Percentiles rank a stretch among this genome's conserved stretches.
Conservation (phyloP, 2,797 vertebrate genomes). For the Echeneis naucrates region DNA sequence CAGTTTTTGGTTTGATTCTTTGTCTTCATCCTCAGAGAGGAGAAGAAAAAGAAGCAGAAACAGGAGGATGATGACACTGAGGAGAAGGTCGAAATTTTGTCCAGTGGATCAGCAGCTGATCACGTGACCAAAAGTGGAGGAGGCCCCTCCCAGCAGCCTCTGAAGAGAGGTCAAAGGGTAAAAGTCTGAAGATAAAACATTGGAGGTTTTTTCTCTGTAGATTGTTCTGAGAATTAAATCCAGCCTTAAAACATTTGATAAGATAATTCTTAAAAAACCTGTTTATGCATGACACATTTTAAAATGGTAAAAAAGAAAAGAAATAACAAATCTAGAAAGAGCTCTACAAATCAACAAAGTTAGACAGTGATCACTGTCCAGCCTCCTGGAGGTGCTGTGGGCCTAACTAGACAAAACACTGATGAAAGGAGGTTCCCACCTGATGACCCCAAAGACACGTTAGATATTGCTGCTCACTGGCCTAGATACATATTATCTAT, state of each 20-base stretch:
- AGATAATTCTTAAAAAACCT: neutral
- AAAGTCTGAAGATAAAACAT: slow-evolving; percentile 19
- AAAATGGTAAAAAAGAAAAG: too few relatives aligned
- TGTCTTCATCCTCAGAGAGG: slow-evolving; percentile 83
- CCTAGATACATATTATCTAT: too few relatives aligned
- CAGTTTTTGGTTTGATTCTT: neutral
- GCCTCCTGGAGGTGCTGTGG: too few relatives aligned
- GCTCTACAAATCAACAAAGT: too few relatives aligned
- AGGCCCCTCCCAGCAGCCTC: slow-evolving; percentile 79
- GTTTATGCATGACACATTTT: neutral
- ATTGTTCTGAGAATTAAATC: neutral
- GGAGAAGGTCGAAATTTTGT: slow-evolving; percentile 76
- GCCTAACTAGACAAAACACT: too few relatives aligned
- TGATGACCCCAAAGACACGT: too few relatives aligned
- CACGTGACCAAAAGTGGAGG: slow-evolving; percentile 71
- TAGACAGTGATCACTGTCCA: too few relatives aligned
- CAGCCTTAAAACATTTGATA: neutral
- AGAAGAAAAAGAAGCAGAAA: slow-evolving; percentile 93
- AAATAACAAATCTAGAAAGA: too few relatives aligned
- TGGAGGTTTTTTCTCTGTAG: neutral
- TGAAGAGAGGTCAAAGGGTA: slow-evolving; percentile 96
- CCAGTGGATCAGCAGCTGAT: slow-evolving; percentile 30
- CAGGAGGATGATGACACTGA: slow-evolving; percentile 76
- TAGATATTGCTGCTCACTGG: too few relatives aligned
- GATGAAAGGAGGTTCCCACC: too few relatives aligned